These are phyloP conservation scores for Chironomus tepperi DNA, from an alignment of 1,140 invertebrate genomes.

Conservation along the genomic window DNA sequence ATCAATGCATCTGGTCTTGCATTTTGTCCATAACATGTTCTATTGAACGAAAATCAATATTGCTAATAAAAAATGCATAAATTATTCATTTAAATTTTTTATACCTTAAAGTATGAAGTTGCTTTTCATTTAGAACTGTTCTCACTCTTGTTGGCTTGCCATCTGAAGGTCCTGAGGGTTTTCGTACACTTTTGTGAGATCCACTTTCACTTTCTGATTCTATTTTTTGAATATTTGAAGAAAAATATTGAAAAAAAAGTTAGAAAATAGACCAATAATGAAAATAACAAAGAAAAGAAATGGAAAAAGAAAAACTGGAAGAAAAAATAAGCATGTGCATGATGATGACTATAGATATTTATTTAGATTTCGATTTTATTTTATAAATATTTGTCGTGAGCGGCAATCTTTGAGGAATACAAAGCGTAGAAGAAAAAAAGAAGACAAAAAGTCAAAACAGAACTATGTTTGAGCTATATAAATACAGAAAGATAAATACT, in stretches of 20 bases:
- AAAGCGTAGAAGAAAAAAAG: background rate
- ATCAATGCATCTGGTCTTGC: constrained; percentile 95
- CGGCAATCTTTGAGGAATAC: background rate
- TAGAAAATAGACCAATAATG: background rate
- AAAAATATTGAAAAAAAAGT: background rate
- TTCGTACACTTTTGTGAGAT: constrained; percentile 65
- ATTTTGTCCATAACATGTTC: constrained; percentile 92
- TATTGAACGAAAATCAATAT: constrained; percentile 29
- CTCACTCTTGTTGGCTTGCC: constrained; percentile 95
- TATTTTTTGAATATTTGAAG: constrained; percentile 35
- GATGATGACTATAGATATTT: background rate
- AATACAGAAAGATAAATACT: too few relatives aligned
- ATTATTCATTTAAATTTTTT: constrained; percentile 8
- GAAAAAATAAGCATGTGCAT: constrained; percentile 15
- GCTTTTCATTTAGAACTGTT: constrained; percentile 97
- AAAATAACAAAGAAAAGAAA: background rate
- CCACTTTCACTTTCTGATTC: constrained; percentile 78
- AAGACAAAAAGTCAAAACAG: background rate
- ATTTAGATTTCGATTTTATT: constrained; percentile 17
- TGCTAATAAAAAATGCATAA: too few relatives aligned
- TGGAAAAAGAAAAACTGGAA: background rate
- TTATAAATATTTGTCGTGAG: constrained; percentile 6
- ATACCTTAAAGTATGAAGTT: constrained; percentile 84
- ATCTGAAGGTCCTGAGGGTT: constrained; percentile 56
- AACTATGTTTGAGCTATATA: too few relatives aligned